Base-by-base conservation (phyloP, 2,888 invertebrate species). In the Hemaris fuciformis region DNA sequence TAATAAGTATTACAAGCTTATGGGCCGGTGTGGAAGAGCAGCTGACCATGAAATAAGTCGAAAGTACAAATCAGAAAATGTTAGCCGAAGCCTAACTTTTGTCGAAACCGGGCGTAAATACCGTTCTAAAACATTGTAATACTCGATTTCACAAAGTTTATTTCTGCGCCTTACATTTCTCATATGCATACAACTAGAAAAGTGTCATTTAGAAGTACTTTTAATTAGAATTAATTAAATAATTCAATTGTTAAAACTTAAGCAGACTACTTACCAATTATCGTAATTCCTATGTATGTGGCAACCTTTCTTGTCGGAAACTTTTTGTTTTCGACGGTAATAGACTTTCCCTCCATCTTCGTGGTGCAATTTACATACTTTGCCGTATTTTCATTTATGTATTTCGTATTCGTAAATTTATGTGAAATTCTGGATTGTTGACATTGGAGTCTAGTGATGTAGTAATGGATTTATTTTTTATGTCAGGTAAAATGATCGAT, bases 241-340 rank as follows among this genome's bases (percentile, higher is more conserved):
- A 15, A 15, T 18, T 31, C 15, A 18, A 53, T 53, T 18, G 8
- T 27, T 10, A 20, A 27, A 53, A 18, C 27, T 2, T 10, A 27
- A 27, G 8, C n/a, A 53, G 8, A 18, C 18, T 53, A 53, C 10
- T 67, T 74, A 78, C 78, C 77, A 22, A 79, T 58, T 1, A 64
- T n/a, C 22, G 59, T 60, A 15, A 79, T 64, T 4, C 68, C 15
- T 18, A 68, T 62, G 34, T 66, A 70, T 64, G 64, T 74, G 5
- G 66, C 22, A 0, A 75, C 38, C 61, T 71, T 75, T 31, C 61
- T 68, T 0, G 59, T 60, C 0, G 66, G 58, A 63, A 74, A 65
- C 27, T n/a, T 62, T 59, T 53, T 66, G 6, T 48, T 64, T 20
- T 64, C 59, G 31, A 22, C n/a, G 22, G 22, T 38, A 42, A 41